phyloP scores from a whole-genome alignment of 2,113 vertebrate species.

The Toxotes jaculatrix region DNA sequence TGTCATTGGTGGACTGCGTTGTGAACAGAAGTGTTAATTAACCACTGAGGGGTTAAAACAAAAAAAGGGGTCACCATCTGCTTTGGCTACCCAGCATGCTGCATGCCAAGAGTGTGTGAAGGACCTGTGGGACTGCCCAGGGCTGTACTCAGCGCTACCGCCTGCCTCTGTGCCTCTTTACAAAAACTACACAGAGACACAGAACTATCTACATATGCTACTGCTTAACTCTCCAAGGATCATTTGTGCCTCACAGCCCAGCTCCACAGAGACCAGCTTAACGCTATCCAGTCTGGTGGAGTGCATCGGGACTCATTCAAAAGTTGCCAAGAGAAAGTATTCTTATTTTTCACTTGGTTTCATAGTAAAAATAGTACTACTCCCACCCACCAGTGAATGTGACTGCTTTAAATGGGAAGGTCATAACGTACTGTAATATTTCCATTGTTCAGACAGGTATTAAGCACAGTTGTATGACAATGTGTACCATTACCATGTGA shows the following conservation, averaged over 20 bases:
- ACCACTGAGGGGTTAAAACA: conserved; percentile 45
- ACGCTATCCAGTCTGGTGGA: conserved; percentile 20
- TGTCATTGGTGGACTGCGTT: background rate
- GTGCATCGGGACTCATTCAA: background rate
- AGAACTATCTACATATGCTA: conserved; percentile 26
- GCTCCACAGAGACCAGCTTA: conserved; percentile 22
- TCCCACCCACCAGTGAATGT: background rate
- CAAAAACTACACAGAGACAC: conserved; percentile 27
- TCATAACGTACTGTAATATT: background rate
- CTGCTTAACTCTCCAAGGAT: conserved; percentile 30
- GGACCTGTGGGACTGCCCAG: conserved; percentile 51
- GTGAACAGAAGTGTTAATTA: conserved; percentile 30
- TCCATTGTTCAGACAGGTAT: conserved; percentile 1
- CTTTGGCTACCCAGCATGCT: conserved; percentile 39
- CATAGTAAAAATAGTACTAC: background rate
- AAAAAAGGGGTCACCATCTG: conserved; percentile 63
- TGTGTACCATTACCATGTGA: background rate
- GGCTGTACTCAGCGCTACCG: conserved; percentile 10
- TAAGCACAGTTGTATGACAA: conserved; percentile 14
- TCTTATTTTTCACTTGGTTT: background rate
- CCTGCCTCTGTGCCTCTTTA: conserved; percentile 25
- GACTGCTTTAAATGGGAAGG: background rate
- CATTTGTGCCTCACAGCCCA: conserved; percentile 1
- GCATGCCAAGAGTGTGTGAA: conserved; percentile 42
- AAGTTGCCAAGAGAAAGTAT: background rate